These are phyloP conservation scores for Allolobophora icterica DNA, from an alignment of 2,888 invertebrate genomes.

Conservation along the genomic window DNA sequence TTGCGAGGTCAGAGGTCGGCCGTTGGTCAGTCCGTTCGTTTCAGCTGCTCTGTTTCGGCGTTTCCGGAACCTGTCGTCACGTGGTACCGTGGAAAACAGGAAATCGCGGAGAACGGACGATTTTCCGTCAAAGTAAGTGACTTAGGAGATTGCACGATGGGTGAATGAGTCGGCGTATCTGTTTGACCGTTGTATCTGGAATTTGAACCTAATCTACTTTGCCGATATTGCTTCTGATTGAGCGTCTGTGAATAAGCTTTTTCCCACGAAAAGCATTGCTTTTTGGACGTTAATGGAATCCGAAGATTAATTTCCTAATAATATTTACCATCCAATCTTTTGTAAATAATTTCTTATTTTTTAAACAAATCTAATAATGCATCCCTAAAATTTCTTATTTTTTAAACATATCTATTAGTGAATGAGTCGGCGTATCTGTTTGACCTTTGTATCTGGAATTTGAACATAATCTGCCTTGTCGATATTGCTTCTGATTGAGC, in stretches of 20 bases:
- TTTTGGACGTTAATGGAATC: too few species aligned
- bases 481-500: neutral
- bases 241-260: neutral
- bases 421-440: neutral
- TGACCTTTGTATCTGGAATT: neutral
- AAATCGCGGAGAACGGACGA: conserved; percentile 7
- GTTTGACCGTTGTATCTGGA: neutral
- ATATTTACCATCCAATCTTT: too few species aligned
- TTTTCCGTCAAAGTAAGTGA: neutral
- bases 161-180: neutral
- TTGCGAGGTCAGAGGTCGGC: conserved; percentile 42
- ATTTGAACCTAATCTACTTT: neutral
- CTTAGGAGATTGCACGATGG: neutral
- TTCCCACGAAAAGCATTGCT: too few species aligned
- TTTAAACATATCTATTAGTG: too few species aligned
- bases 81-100: conserved; percentile 41
- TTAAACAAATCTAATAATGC: too few species aligned
- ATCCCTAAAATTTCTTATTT: too few species aligned
- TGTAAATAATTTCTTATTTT: too few species aligned
- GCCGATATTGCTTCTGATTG: neutral
- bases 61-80: conserved; percentile 44
- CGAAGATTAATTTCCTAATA: too few species aligned
- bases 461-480: neutral
- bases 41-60: conserved; percentile 47
- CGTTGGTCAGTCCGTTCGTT: conserved; percentile 42